Evolutionary conservation across 2,888 invertebrate genomes (phyloP).

Genomic region (Eudemis profundana): DNA sequence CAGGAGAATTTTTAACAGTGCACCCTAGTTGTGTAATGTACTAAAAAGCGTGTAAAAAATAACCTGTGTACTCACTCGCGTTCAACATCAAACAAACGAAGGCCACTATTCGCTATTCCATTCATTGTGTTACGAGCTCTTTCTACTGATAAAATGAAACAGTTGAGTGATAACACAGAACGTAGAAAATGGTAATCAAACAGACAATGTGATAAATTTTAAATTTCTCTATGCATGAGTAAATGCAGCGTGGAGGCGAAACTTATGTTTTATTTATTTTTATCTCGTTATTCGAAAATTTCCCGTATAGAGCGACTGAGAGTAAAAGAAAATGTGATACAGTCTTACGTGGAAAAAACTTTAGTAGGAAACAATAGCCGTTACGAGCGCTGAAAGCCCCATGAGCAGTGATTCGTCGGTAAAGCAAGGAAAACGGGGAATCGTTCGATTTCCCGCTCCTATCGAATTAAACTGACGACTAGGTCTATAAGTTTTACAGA

Average conservation of each 20-base stretch:
- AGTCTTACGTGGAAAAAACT: slow-evolving; percentile 58
- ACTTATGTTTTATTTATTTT: slow-evolving; percentile 27
- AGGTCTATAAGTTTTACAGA: too few relatives aligned
- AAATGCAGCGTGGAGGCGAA: slow-evolving; percentile 13
- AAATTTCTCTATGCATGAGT: slow-evolving; percentile 35
- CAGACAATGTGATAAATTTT: slow-evolving; percentile 35
- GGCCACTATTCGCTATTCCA: slow-evolving; percentile 8
- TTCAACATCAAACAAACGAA: neutral
- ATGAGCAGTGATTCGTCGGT: slow-evolving; percentile 69
- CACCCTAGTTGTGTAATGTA: too few relatives aligned
- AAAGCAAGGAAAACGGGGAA: slow-evolving; percentile 60
- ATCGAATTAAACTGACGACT: too few relatives aligned
- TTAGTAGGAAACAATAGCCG: slow-evolving; percentile 66
- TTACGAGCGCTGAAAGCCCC: slow-evolving; percentile 65
- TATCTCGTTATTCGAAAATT: slow-evolving; percentile 20
- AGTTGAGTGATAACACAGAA: slow-evolving; percentile 24
- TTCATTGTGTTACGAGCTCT: neutral
- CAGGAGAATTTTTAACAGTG: too few relatives aligned
- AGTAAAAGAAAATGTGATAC: slow-evolving; percentile 57
- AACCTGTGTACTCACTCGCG: too few relatives aligned
- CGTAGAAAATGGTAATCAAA: slow-evolving; percentile 33
- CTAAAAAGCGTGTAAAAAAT: too few relatives aligned
- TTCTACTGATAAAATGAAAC: slow-evolving; percentile 11
- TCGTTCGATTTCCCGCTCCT: too few relatives aligned
- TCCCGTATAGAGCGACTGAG: slow-evolving; percentile 56